Percentiles rank a stretch among this genome's conserved stretches.
These are phyloP conservation scores for Setophaga petechia DNA, from an alignment of 2,113 vertebrate species.

Conservation along the genomic window DNA sequence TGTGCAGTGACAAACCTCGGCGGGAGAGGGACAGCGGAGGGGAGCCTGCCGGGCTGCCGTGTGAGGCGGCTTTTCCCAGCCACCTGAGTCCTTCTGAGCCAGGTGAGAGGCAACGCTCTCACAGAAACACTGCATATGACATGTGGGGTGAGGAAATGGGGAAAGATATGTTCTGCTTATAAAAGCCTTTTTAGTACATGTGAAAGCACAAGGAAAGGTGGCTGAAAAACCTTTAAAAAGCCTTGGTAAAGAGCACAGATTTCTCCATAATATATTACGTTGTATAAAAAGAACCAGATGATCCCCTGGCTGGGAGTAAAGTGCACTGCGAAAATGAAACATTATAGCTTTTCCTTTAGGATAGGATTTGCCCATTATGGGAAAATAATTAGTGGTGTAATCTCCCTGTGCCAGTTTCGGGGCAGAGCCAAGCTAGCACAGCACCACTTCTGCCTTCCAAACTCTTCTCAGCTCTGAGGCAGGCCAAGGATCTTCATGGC, in stretches of 20 bases:
- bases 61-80: not conserved
- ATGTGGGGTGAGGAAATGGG: not conserved
- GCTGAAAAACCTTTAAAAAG: not conserved
- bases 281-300: not conserved
- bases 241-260: not conserved
- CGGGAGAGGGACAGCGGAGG: not conserved
- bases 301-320: not conserved
- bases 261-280: not conserved
- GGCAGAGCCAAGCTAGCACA: not conserved
- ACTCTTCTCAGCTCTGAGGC: not conserved
- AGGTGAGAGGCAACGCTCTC: not conserved
- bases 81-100: not conserved
- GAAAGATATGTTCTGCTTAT: not conserved
- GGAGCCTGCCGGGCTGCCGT: not conserved
- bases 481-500: not conserved
- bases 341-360: not conserved
- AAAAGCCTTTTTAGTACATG: not conserved
- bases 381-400: not conserved
- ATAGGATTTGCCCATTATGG: not conserved
- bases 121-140: fast-evolving
- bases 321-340: not conserved
- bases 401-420: not conserved
- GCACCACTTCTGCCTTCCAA: not conserved
- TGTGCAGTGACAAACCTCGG: fast-evolving
- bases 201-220: not conserved